Conservation (phyloP, 2,888 invertebrate genomes). For the Caenorhabditis japonica region DNA sequence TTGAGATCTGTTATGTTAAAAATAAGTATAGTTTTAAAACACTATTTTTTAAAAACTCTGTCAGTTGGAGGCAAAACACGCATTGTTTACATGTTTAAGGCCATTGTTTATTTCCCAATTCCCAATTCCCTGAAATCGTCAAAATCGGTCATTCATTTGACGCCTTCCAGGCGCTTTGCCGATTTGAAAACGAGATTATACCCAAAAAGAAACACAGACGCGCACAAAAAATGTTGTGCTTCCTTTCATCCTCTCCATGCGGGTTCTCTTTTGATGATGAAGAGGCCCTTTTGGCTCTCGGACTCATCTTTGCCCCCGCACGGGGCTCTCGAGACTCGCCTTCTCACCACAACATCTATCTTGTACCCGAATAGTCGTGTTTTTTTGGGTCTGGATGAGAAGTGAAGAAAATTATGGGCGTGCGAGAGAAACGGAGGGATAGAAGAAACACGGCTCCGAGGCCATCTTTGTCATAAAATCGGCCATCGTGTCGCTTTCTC, state of each 20-base stretch:
- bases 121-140: constrained; percentile 40
- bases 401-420: background rate
- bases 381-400: constrained; percentile 18
- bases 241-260: constrained; percentile 19
- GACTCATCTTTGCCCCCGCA: constrained; percentile 35
- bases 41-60: no score
- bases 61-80: no score
- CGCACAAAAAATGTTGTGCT: background rate
- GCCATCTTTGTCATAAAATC: constrained; percentile 41
- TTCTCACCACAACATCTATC: constrained; percentile 49
- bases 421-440: constrained; percentile 3
- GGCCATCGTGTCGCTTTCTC: background rate
- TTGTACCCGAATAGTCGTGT: constrained; percentile 46
- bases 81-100: constrained; percentile 1
- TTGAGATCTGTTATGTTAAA: no score
- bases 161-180: background rate
- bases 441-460: constrained; percentile 19
- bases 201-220: constrained; percentile 25
- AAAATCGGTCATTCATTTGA: constrained; percentile 14
- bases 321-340: constrained; percentile 30
- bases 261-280: constrained; percentile 52
- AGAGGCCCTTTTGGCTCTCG: constrained; percentile 19
- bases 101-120: constrained; percentile 17
- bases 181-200: constrained; percentile 46
- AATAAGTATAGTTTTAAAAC: no score